phyloP scores from a whole-genome alignment of 1,140 invertebrate genomes.

The Maconellicoccus hirsutus region DNA sequence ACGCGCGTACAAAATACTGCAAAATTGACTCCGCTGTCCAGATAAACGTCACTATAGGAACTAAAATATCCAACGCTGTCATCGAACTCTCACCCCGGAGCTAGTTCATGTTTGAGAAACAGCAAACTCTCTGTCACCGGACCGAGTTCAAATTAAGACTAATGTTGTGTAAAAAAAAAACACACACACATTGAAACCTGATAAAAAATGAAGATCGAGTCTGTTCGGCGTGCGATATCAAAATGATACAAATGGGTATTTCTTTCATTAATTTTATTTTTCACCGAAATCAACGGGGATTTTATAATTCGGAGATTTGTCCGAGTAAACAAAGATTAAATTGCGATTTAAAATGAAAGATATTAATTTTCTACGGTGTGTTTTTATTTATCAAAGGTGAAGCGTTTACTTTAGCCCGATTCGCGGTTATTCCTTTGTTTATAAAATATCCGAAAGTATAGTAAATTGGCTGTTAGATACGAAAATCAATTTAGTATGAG shows the following conservation, averaged over 20 bases:
- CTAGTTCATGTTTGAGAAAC: background rate
- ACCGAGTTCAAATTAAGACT: background rate
- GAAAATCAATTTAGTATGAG: background rate
- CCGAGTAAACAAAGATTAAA: too few relatives aligned
- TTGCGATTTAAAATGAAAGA: too few relatives aligned
- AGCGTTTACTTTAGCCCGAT: too few relatives aligned
- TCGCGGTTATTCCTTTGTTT: background rate
- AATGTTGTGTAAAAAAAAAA: background rate
- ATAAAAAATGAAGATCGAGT: constrained; percentile 10
- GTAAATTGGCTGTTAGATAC: background rate
- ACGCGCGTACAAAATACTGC: too few relatives aligned
- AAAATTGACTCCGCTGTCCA: too few relatives aligned
- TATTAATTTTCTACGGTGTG: too few relatives aligned
- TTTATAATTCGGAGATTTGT: too few relatives aligned
- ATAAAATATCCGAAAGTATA: background rate
- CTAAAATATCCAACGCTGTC: too few relatives aligned
- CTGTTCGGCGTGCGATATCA: background rate
- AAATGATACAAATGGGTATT: constrained; percentile 4
- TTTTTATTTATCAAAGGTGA: too few relatives aligned
- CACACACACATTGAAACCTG: background rate
- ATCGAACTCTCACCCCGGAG: background rate
- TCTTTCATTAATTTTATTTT: background rate
- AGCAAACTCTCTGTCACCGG: background rate
- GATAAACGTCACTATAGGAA: too few relatives aligned
- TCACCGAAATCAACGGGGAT: too few relatives aligned